These are phyloP conservation scores for Tupaia tana DNA, from an alignment of 2,113 vertebrate species.

Conservation along the genomic window DNA sequence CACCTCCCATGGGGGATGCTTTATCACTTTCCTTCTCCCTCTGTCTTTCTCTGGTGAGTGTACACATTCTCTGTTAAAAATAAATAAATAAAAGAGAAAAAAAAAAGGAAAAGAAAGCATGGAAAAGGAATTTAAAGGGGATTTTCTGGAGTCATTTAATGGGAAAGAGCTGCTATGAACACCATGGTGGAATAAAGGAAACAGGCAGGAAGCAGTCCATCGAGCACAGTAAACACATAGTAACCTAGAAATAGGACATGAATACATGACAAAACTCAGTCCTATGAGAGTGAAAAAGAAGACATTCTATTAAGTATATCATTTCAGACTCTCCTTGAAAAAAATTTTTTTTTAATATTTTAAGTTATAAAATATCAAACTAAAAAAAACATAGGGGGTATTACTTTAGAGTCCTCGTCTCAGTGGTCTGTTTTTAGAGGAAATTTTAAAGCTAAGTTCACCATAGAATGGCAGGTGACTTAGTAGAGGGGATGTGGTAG, in stretches of 20 bases:
- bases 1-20: too few relatives aligned
- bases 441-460: not conserved
- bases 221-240: not conserved
- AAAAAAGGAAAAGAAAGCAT: not conserved
- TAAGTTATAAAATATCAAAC: slow-evolving; percentile 36
- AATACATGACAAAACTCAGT: not conserved
- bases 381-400: not conserved
- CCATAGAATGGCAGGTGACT: not conserved
- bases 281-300: not conserved
- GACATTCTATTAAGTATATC: not conserved
- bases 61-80: too few relatives aligned
- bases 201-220: not conserved
- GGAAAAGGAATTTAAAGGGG: not conserved
- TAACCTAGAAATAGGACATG: not conserved
- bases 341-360: not conserved
- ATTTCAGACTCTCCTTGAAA: not conserved
- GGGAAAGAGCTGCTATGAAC: not conserved
- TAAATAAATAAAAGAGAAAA: too few relatives aligned
- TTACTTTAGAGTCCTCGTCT: not conserved
- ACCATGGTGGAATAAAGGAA: not conserved
- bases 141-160: not conserved
- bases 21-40: too few relatives aligned
- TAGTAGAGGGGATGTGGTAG: not conserved
- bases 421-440: not conserved
- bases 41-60: too few relatives aligned